Conservation (phyloP, 2,113 vertebrate species). For the Otolemur garnettii region DNA sequence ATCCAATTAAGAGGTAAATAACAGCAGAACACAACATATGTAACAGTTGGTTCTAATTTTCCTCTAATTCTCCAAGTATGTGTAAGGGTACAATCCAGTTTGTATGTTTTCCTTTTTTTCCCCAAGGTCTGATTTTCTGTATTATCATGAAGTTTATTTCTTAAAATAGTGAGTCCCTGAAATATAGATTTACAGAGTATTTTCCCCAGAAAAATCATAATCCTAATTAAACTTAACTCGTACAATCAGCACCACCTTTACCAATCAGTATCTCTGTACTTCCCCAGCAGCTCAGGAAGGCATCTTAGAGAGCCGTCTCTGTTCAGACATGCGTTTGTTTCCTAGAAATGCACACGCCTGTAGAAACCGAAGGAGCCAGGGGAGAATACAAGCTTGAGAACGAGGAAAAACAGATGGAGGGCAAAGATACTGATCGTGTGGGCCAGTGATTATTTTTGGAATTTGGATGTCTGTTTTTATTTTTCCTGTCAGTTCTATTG, state of each 20-base stretch:
- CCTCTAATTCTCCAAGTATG: not conserved
- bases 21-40: not conserved
- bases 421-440: not conserved
- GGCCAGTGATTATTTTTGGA: not conserved
- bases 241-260: not conserved
- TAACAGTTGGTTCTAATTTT: not conserved
- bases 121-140: not conserved
- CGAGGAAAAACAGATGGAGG: not conserved
- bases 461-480: not conserved
- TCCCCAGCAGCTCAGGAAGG: not conserved
- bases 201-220: not conserved
- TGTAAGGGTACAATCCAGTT: not conserved
- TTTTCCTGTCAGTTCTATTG: not conserved
- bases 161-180: not conserved
- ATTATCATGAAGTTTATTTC: not conserved
- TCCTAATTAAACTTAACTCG: not conserved
- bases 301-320: not conserved
- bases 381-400: not conserved
- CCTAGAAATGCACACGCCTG: not conserved
- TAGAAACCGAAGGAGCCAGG: not conserved
- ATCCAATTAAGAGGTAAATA: not conserved
- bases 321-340: not conserved
- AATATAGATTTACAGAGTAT: not conserved
- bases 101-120: not conserved
- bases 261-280: not conserved